Base-by-base conservation (phyloP, 2,797 vertebrate species). In the Podargus strigoides region DNA sequence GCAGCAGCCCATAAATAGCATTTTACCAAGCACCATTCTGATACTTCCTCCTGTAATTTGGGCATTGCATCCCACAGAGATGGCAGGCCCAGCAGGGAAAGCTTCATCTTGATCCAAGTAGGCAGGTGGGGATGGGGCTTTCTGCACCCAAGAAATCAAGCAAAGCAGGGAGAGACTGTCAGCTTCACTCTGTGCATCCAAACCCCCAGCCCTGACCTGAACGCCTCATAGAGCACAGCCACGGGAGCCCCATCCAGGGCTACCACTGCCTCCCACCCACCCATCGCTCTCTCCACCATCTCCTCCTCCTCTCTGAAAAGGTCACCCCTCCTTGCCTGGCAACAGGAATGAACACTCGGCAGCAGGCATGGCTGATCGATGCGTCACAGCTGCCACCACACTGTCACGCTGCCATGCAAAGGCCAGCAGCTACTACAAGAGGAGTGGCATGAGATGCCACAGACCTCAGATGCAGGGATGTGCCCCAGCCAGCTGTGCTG, bases 291-390 rank as follows among this genome's bases (percentile, higher is more conserved):
- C 74, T 50, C 67, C 63, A n/a, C 13, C 73, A 9, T 56, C 81
- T 89, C 74, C 84, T 82, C 75, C 83, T 85, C 42, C 28, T 85
- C 68, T 70, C 47, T 0, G 1, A 14, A 75, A 95, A 95, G 87
- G 91, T 94, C 95, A 81, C 24, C 73, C 59, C 73, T 47, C 39
- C 12, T 62, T 84, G 79, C 85, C 80, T 90, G 95, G 94, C 91
- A 89, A 55, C 24, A 0, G 26, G 69, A 49, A 56, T 0, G 16
- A 44, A 47, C 0, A 4, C 59, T 73, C 10, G 0, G 94, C 85
- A 88, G 93, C 85, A 46, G 91, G 89, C 68, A 81, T 0, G 42
- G 85, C 87, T 91, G 93, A 64, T 36, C 1, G 18, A 68, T 78
- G 85, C 2, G 34, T 87, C 91, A 77, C 89, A 55, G 89, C 94